Base-by-base conservation (phyloP, 1,140 invertebrate genomes). In the Drosophila cardini region DNA sequence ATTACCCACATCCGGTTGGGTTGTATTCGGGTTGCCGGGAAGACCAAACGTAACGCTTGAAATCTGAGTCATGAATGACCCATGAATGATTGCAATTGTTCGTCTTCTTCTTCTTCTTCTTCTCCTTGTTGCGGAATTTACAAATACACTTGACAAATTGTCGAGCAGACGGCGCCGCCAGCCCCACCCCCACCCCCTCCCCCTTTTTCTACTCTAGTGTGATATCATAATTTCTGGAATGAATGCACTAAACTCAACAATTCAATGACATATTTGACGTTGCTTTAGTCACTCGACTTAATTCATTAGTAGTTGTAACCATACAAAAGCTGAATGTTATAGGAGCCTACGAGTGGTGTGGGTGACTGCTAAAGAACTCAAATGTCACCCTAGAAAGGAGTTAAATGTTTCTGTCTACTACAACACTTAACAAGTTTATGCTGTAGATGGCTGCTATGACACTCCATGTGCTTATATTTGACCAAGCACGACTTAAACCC, bases 131-230 rank as follows among this genome's bases (percentile, higher is more conserved):
- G 56, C 46, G 21, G 15, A 50, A 52, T 52, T 40, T 48, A 69
- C 40, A 69, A 68, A 55, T 26, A 34, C 79, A 82, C 69, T 77
- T 81, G 79, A 81, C 69, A 77, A 77, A 55, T 72, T 77, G 71
- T 42, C 52, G 52, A 70, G 43, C 78, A 80, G 40, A 76, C 58
- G 78, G 56, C 78, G 78, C 73, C 76, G 56, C 16, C 32, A 7
- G 15, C 6, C n/a, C 15, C 38, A 7, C 21, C 6, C n/a, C 15
- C 38, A n/a, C 0, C 38, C 11, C 16, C 45, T 15, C 7, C n/a
- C 2, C n/a, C 15, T 13, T 7, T 13, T 45, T 13, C 13, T 45
- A 2, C 15, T 11, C 16, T 18, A 46, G 38, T 4, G 43, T 67
- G 63, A 69, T 73, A 68, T 68, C 40, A 48, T 55, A 48, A 55